Percentiles rank a stretch among this genome's conserved stretches.
Evolutionary conservation across 2,888 invertebrate species (phyloP).

Genomic region (Brachyopa scutellaris): DNA sequence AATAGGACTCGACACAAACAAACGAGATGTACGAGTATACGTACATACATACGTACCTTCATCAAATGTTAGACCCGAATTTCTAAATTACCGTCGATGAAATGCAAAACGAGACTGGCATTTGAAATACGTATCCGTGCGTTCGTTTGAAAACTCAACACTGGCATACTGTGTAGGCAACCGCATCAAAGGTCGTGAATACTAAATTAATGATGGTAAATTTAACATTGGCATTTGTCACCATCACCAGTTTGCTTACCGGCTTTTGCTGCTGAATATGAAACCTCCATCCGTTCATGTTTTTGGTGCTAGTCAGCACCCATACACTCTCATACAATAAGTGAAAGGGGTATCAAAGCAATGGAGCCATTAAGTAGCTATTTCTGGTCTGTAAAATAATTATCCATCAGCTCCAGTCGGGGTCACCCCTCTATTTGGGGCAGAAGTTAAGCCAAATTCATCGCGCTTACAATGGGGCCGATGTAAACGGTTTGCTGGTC

Average conservation of each 20-base stretch:
- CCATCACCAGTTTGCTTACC: slow-evolving; percentile 45
- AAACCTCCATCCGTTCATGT: slow-evolving; percentile 12
- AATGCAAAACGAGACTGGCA: slow-evolving; percentile 46
- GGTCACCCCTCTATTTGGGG: background rate
- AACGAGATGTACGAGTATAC: slow-evolving; percentile 22
- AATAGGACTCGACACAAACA: slow-evolving; percentile 18
- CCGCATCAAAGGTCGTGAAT: slow-evolving; percentile 67
- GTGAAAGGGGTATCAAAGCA: slow-evolving; percentile 13
- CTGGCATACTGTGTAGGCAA: slow-evolving; percentile 38
- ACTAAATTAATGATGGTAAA: slow-evolving; percentile 59
- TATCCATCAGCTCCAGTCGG: background rate
- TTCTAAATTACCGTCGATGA: slow-evolving; percentile 59
- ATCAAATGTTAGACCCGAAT: slow-evolving; percentile 51
- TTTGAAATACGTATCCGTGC: slow-evolving; percentile 39
- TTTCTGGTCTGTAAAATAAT: slow-evolving; percentile 60
- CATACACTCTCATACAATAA: background rate
- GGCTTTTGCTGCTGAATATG: slow-evolving; percentile 51
- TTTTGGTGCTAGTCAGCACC: background rate
- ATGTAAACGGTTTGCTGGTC: slow-evolving; percentile 32
- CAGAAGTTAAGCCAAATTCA: slow-evolving; percentile 33
- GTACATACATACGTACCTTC: no score
- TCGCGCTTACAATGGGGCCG: slow-evolving; percentile 13
- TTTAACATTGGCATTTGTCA: slow-evolving; percentile 69
- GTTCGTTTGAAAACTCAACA: slow-evolving; percentile 3
- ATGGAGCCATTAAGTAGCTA: slow-evolving; percentile 52